phyloP scores from a whole-genome alignment of 2,888 invertebrate genomes.

The Pollenia labialis region DNA sequence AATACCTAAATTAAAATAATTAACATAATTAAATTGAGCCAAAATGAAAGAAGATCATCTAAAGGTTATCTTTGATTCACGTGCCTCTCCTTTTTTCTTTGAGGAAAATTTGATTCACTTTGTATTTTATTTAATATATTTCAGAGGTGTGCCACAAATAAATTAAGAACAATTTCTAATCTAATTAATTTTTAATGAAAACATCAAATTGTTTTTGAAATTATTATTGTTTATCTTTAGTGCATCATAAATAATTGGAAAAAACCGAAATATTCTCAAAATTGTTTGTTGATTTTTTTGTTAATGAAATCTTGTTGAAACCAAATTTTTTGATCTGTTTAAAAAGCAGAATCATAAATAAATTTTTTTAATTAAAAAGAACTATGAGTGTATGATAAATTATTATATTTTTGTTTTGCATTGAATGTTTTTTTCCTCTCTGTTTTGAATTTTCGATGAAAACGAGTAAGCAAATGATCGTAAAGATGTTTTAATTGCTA shows the following conservation, averaged over 20 bases:
- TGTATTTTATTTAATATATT: too few species aligned
- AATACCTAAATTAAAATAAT: too few species aligned
- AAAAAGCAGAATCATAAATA: slow-evolving; percentile 28
- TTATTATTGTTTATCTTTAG: background rate
- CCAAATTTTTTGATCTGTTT: slow-evolving; percentile 44
- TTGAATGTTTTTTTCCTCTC: background rate
- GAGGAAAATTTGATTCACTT: too few species aligned
- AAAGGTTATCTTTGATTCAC: too few species aligned
- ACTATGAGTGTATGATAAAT: background rate
- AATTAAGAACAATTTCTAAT: too few species aligned
- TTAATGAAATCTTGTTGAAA: slow-evolving; percentile 62
- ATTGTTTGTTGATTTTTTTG: slow-evolving; percentile 23
- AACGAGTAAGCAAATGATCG: slow-evolving; percentile 43
- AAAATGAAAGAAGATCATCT: too few species aligned
- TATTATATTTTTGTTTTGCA: slow-evolving; percentile 7
- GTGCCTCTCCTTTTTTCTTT: too few species aligned
- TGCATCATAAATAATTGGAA: background rate
- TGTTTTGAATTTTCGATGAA: slow-evolving; percentile 27
- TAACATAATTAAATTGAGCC: too few species aligned
- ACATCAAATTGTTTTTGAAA: slow-evolving; percentile 3
- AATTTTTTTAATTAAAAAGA: slow-evolving; percentile 36
- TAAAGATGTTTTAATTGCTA: slow-evolving; percentile 66
- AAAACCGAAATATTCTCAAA: slow-evolving; percentile 21
- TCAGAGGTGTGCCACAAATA: too few species aligned
- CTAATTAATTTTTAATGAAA: background rate